Evolutionary conservation across 2,888 invertebrate species (phyloP), one percentile per base, ranked within the genome.

Genomic region (Phaonia tiefii): DNA sequence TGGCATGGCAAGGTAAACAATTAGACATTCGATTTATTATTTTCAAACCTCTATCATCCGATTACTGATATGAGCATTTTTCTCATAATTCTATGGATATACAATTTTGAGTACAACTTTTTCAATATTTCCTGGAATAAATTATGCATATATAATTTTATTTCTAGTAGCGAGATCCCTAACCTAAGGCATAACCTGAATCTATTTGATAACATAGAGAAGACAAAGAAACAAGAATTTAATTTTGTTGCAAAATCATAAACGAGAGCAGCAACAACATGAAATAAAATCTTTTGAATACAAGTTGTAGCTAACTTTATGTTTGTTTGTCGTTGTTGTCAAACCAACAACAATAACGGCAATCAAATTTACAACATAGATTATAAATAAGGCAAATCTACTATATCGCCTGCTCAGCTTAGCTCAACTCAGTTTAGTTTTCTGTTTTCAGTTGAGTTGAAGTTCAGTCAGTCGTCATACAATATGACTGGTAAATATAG

Each of bases 381-480:
- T 74, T 67, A 80, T 80, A 80, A 80, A 80, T 80, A 77, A 80
- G 74, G 76, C 31, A 77, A 77, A 80, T 70, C 76, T 74, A 80
- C 70, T 76, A 37, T 13, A 67, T 49, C 5, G 42, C 63, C 63
- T 22, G 63, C 7, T 37, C 20, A 42, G 39, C 37, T 56, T 13
- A 2, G 25, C 22, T 63, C 51, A 51, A 51, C 31, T 3, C 13
- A 63, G 63, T 42, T 37, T 39, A 60, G 60, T 39, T 60, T n/a
- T 5, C 31, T 31, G 4, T n/a, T 26, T 49, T 37, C 63, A 63
- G 63, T 42, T 31, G 46, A 66, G 31, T 46, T 46, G 46, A 66
- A 60, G 58, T 49, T 26, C 20, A 7, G 4, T 44, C 1, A 71
- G 26, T 31, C 31, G 39, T 39, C n/a, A 8, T 20, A n/a, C 15